Evolutionary conservation across 2,888 invertebrate genomes (phyloP).

Genomic region (Galeopsomyia nigrocyanea): DNA sequence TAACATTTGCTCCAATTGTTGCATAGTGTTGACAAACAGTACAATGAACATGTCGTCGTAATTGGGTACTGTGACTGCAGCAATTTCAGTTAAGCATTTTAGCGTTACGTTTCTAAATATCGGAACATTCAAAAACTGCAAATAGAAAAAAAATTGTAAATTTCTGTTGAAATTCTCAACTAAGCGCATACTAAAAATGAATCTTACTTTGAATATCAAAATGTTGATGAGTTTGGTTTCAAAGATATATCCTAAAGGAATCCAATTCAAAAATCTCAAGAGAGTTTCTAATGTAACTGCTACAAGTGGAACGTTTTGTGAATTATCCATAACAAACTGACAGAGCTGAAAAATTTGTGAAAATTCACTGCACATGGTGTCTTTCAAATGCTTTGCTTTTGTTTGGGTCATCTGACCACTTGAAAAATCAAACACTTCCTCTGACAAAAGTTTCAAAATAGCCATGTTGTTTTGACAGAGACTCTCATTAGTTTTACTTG

Average conservation of each 20-base stretch:
- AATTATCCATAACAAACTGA: constrained; percentile 97
- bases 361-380: constrained; percentile 99
- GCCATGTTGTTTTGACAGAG: constrained; percentile 99
- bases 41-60: constrained; percentile 95
- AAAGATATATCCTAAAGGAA: constrained; percentile 99
- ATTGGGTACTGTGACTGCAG: constrained; percentile 88
- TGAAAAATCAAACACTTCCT: constrained; percentile 99
- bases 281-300: constrained; percentile 96
- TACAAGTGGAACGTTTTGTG: constrained; percentile 96
- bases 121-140: constrained; percentile 94
- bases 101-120: constrained; percentile 98
- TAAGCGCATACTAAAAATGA: too few species aligned
- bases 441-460: constrained; percentile 95
- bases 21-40: constrained; percentile 93
- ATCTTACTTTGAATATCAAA: constrained; percentile 83
- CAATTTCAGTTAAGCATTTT: constrained; percentile 98
- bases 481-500: constrained; percentile 98
- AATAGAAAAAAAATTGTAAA: constrained; percentile 36
- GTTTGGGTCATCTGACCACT: constrained; percentile 98
- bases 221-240: constrained; percentile 97
- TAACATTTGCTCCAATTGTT: constrained; percentile 92
- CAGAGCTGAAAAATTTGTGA: constrained; percentile 98
- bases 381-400: constrained; percentile 98
- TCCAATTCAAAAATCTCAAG: constrained; percentile 98
- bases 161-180: not conserved